A percentile compares a stretch with the other conserved stretches of the same genome.
phyloP scores from a whole-genome alignment of 2,797 vertebrate species.

The Thalassophryne amazonica region DNA sequence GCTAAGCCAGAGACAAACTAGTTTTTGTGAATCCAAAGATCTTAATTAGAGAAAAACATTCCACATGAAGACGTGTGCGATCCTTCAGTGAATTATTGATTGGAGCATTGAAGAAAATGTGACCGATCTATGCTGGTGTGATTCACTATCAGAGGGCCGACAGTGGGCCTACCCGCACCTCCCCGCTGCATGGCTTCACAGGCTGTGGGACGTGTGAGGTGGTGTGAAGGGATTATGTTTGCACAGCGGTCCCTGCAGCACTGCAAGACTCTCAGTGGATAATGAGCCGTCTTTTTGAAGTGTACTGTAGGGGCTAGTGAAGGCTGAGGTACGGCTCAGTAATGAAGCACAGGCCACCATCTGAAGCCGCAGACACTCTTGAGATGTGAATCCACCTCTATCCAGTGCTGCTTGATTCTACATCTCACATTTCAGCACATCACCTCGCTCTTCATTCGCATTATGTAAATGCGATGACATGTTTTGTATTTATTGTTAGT shows the following conservation, averaged over 20 bases:
- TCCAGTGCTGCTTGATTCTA: constrained; percentile 11
- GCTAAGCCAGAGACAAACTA: constrained; percentile 11
- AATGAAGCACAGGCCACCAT: constrained; percentile 38
- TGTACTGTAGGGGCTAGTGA: constrained; percentile 41
- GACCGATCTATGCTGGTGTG: constrained; percentile 10
- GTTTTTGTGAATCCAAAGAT: not conserved
- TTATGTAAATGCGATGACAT: constrained; percentile 3
- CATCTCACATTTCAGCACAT: constrained; percentile 26
- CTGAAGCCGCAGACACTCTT: constrained; percentile 16
- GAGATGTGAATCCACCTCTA: constrained; percentile 15
- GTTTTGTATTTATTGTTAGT: not conserved
- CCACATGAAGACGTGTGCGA: not conserved
- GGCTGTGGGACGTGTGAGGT: constrained; percentile 4
- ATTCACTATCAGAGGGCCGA: constrained; percentile 25
- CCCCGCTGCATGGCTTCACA: constrained; percentile 15
- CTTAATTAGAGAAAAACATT: constrained; percentile 36
- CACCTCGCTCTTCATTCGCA: constrained; percentile 4
- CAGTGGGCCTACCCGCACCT: constrained; percentile 7
- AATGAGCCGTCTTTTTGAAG: constrained; percentile 58
- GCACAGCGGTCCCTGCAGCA: constrained; percentile 32
- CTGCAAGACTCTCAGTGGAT: constrained; percentile 37
- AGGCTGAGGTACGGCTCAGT: constrained; percentile 28
- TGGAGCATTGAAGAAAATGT: not conserved
- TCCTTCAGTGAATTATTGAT: constrained; percentile 46
- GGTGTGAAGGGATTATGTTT: constrained; percentile 21